Percentiles rank a stretch among this genome's conserved stretches.
Evolutionary conservation across 37 sponge, comb jelly and placozoan species (phyloP).

Genomic region (Agelas oroides): DNA sequence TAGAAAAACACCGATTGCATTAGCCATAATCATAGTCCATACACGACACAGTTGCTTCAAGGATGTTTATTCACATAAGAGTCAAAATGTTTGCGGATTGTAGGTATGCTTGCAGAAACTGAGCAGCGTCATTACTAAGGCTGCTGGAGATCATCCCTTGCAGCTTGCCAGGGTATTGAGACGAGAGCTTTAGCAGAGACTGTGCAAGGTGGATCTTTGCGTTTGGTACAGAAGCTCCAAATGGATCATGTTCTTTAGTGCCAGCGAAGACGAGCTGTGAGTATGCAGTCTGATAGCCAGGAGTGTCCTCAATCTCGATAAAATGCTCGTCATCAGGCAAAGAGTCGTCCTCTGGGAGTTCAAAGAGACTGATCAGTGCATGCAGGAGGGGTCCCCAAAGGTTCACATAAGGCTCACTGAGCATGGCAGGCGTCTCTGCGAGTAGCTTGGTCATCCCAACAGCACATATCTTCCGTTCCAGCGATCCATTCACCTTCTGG

Average conservation of each 20-base stretch:
- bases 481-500: slow-evolving; percentile 91
- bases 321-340: slow-evolving; percentile 94
- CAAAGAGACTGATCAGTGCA: slow-evolving; percentile 90
- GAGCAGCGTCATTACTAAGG: slow-evolving; percentile 60
- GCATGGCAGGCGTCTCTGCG: slow-evolving; percentile 90
- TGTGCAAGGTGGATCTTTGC: slow-evolving; percentile 82
- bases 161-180: slow-evolving; percentile 86
- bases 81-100: slow-evolving; percentile 80
- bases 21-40: too few relatives aligned
- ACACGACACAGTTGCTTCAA: too few relatives aligned
- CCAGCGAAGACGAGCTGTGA: slow-evolving; percentile 91
- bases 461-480: slow-evolving; percentile 94
- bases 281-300: slow-evolving; percentile 95
- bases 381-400: slow-evolving; percentile 84
- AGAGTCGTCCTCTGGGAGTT: slow-evolving; percentile 84
- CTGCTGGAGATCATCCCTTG: slow-evolving; percentile 76
- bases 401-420: slow-evolving; percentile 77
- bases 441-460: slow-evolving; percentile 95
- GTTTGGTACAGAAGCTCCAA: slow-evolving; percentile 66
- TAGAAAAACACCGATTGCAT: too few relatives aligned
- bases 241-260: slow-evolving; percentile 86
- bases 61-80: slow-evolving; percentile 34
- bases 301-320: slow-evolving; percentile 97
- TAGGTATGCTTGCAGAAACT: slow-evolving; percentile 80
- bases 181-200: slow-evolving; percentile 80